phyloP scores from a whole-genome alignment of 2,113 vertebrate genomes.

The Tichodroma muraria region DNA sequence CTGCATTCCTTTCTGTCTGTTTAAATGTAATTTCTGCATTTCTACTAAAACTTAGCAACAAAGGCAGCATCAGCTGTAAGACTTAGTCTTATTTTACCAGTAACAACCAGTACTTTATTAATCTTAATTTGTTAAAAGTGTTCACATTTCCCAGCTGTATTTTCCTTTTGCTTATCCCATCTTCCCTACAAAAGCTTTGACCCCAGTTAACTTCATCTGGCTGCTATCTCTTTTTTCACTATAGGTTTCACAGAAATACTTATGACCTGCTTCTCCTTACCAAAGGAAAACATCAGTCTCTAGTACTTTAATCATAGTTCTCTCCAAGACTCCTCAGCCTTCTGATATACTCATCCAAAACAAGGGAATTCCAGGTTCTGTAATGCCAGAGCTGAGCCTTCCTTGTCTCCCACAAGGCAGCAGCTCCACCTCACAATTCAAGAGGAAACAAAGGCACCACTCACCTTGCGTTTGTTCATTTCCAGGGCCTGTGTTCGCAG shows the following conservation, averaged over 20 bases:
- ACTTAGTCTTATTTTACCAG: not conserved
- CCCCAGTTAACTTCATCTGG: not conserved
- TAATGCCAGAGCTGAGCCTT: not conserved
- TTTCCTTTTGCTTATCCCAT: not conserved
- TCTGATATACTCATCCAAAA: not conserved
- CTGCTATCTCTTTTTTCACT: not conserved
- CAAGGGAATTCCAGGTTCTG: not conserved
- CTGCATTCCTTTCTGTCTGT: not conserved
- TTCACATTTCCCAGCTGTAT: not conserved
- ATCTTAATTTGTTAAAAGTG: not conserved
- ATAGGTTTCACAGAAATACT: not conserved
- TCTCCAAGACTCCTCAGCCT: not conserved
- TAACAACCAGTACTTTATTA: not conserved
- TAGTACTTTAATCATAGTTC: not conserved
- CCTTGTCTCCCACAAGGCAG: not conserved
- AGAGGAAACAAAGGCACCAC: not conserved
- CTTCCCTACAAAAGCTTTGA: not conserved
- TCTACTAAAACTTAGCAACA: not conserved
- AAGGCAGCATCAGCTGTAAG: not conserved
- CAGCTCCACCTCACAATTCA: not conserved
- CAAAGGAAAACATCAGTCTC: not conserved
- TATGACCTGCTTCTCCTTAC: not conserved
- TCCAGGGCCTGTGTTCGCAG: slow-evolving; percentile 91
- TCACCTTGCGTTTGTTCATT: slow-evolving; percentile 96
- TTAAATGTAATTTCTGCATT: not conserved